Evolutionary conservation across 2,888 invertebrate genomes (phyloP).

Genomic region (Ferdinandea cuprea): DNA sequence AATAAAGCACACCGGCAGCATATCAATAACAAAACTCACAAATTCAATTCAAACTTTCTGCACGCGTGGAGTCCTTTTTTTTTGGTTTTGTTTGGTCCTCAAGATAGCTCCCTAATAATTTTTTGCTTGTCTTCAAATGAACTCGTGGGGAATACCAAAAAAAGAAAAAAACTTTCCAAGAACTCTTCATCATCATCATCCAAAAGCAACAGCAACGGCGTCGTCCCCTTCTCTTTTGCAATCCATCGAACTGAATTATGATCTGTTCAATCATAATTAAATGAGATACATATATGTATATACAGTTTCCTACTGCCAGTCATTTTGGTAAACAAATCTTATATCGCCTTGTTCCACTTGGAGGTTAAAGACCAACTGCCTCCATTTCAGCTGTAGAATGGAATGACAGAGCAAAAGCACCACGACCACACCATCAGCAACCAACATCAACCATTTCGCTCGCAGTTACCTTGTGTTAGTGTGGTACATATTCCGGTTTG

Average conservation of each 20-base stretch:
- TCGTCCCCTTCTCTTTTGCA: too few species aligned
- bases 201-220: background rate
- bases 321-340: constrained; percentile 15
- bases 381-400: background rate
- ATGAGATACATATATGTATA: background rate
- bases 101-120: constrained; percentile 12
- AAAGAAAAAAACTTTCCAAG: constrained; percentile 1
- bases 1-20: background rate
- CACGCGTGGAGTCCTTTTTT: constrained; percentile 9
- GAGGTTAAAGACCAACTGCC: constrained; percentile 49
- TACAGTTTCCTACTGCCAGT: background rate
- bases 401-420: background rate
- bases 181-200: background rate
- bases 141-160: background rate
- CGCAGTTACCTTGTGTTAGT: background rate
- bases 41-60: constrained; percentile 34
- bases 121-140: background rate
- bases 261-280: background rate
- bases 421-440: background rate
- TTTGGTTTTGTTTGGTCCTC: background rate
- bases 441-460: background rate
- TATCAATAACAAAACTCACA: background rate
- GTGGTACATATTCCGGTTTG: constrained; percentile 46
- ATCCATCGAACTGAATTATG: constrained; percentile 8
- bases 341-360: constrained; percentile 25